These are phyloP conservation scores for Puma concolor DNA, from an alignment of 2,113 vertebrate genomes.

Conservation along the genomic window DNA sequence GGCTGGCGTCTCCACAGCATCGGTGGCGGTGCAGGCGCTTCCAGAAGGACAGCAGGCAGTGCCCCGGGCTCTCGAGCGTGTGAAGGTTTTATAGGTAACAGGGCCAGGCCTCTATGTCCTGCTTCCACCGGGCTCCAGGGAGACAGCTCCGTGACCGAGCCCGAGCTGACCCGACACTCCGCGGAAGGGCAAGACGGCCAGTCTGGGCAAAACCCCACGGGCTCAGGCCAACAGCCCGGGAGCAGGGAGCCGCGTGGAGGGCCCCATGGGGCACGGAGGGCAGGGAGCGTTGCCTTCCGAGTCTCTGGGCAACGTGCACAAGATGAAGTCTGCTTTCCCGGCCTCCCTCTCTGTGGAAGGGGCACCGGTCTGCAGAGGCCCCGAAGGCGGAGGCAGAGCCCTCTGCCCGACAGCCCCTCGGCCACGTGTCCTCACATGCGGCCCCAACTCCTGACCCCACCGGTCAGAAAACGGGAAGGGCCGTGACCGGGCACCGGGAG, in stretches of 20 bases:
- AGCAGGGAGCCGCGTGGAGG: background rate
- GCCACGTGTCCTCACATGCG: accelerated
- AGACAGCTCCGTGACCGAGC: background rate
- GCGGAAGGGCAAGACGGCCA: background rate
- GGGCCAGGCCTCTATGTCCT: accelerated
- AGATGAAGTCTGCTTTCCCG: background rate
- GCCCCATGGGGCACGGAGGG: background rate
- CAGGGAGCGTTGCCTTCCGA: background rate
- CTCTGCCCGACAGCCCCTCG: accelerated
- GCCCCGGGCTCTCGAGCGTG: accelerated
- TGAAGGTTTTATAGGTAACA: accelerated
- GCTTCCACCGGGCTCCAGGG: accelerated
- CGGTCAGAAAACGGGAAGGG: background rate
- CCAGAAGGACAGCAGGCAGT: background rate
- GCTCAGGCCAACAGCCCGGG: background rate
- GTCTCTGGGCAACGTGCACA: accelerated
- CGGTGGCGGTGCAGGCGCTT: accelerated
- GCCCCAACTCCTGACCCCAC: too few relatives aligned
- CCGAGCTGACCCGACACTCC: too few relatives aligned
- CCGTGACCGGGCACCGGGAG: background rate
- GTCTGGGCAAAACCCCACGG: background rate
- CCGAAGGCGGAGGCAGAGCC: accelerated
- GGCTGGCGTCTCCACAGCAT: background rate
- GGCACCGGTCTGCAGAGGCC: background rate
- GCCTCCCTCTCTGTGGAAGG: accelerated